These are phyloP conservation scores for Xiphorhynchus elegans DNA, from an alignment of 2,113 vertebrate species.

Conservation along the genomic window DNA sequence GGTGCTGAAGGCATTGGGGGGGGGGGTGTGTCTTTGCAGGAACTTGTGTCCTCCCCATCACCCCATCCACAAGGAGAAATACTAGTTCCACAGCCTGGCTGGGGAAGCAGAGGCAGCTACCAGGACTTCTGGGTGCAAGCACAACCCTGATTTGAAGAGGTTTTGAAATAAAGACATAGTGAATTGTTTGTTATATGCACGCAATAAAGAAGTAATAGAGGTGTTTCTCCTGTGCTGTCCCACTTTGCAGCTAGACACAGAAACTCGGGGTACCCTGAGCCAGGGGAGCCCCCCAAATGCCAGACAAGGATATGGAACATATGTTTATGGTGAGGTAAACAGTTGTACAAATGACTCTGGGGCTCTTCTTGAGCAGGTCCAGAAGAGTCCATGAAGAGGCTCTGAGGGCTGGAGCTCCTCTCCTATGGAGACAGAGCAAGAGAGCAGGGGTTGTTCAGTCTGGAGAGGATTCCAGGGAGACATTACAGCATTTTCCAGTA, in stretches of 20 bases:
- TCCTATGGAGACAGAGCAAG: background rate
- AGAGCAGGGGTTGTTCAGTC: background rate
- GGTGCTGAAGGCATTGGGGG: rapidly evolving
- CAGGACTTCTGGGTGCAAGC: background rate
- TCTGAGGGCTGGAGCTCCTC: background rate
- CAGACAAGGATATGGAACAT: background rate
- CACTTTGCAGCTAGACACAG: background rate
- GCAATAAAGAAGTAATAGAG: background rate
- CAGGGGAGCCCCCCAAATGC: background rate
- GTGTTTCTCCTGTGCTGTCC: background rate
- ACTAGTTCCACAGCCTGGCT: background rate
- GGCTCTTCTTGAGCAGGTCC: too few relatives aligned
- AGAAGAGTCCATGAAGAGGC: background rate
- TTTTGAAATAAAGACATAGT: background rate
- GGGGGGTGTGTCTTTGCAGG: background rate
- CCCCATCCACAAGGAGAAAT: background rate
- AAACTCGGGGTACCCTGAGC: background rate
- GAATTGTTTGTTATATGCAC: background rate
- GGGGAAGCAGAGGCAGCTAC: background rate
- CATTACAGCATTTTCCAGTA: background rate
- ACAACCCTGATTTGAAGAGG: background rate
- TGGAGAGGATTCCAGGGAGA: background rate
- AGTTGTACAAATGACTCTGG: background rate
- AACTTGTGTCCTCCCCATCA: background rate
- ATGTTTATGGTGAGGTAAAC: background rate